Base-by-base conservation (phyloP, 2,888 invertebrate genomes). In the Exephanes ischioxanthus region DNA sequence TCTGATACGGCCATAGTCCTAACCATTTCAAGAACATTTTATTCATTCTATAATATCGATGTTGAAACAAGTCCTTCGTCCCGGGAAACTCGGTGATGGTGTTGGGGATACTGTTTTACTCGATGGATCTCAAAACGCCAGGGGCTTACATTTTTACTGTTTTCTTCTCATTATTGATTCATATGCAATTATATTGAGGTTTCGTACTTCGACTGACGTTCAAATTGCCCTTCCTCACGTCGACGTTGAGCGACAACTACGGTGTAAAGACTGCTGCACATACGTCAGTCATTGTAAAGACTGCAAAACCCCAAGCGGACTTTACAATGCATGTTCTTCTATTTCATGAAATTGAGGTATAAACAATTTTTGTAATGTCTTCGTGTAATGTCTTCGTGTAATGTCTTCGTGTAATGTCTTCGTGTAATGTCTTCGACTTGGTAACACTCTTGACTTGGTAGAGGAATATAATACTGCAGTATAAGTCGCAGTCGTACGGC, bases 1-100 rank as follows among this genome's bases (percentile, higher is more conserved):
- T 73, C 73, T 80, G 80, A 61, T 73, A 80, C 2, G 80, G 80
- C 80, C 80, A 80, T 67, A 73, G 80, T 14, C 80, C 80, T 14
- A 55, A 58, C 30, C 53, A 26, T 14, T 30, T 33, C 73, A 80
- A 41, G 9, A 80, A 58, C 11, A 58, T 73, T 73, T 73, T 48
- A 73, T 66, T 73, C n/a, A 80, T 3, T 48, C 30, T 30, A 30
- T 30, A 30, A 30, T 30, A 30, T 30, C 30, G 30, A 30, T 30
- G 30, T 30, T 30, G 16, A 45, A 66, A 26, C n/a, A 68, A 66
- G 55, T 80, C 80, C 73, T 68, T 73, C 30, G 66, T 53, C 14
- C n/a, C 19, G 19, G 19, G 55, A 55, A 22, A 22, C 22, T 51
- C 51, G 7, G 63, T 37, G 22, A 33, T 37, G 63, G 53, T 14